A percentile compares a stretch with the other conserved stretches of the same genome.
These are phyloP conservation scores for Orycteropus afer DNA, from an alignment of 2,113 vertebrate species.

Conservation along the genomic window DNA sequence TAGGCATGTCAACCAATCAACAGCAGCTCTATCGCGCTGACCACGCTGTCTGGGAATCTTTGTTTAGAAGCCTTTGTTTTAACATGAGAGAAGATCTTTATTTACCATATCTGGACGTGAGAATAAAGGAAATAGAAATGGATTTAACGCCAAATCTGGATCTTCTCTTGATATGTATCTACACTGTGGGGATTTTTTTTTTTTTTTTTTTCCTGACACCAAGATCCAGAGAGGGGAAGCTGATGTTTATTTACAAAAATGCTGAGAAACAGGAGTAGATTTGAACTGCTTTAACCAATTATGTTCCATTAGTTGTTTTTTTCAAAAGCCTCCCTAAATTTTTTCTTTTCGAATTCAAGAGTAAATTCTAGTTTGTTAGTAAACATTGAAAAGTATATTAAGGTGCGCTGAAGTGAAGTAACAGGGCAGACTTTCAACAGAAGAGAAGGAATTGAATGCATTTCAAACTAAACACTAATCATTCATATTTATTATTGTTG, in stretches of 20 bases:
- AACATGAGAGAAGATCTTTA: not conserved
- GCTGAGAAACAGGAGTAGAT: not conserved
- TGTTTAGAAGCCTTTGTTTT: constrained; percentile 20
- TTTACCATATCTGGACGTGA: accelerated
- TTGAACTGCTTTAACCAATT: not conserved
- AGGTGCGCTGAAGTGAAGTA: not conserved
- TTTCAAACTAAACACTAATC: not conserved
- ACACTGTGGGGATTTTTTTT: not conserved
- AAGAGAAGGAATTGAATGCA: not conserved
- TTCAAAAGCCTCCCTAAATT: not conserved
- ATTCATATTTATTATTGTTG: not conserved
- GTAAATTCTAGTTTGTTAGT: not conserved
- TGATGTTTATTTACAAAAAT: not conserved
- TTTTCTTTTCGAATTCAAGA: not conserved
- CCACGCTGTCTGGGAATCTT: not conserved
- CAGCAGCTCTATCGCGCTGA: not conserved
- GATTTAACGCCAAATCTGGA: not conserved
- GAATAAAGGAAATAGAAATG: not conserved
- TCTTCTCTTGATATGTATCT: not conserved
- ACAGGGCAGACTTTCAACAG: not conserved
- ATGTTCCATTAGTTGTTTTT: not conserved
- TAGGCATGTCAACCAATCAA: constrained; percentile 37
- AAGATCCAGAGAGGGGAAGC: too few relatives aligned
- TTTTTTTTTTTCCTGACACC: not conserved
- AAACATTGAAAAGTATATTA: not conserved